phyloP scores from a whole-genome alignment of 2,888 invertebrate genomes.

The Drosophila melanosoma region DNA sequence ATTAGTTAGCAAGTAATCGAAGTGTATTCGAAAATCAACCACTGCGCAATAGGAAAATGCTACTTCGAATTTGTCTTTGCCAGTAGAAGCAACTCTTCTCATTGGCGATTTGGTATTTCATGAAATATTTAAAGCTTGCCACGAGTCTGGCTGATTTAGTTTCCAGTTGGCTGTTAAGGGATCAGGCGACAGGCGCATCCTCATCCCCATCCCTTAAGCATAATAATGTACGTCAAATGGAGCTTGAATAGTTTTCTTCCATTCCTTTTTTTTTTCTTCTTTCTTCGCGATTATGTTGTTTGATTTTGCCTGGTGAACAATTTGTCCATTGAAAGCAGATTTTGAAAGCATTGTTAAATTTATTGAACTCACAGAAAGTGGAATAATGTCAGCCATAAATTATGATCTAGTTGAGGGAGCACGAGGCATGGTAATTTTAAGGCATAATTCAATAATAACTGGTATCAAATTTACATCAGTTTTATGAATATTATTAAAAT shows the following conservation, averaged over 20 bases:
- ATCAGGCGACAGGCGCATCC: slow-evolving; percentile 19
- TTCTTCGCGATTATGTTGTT: slow-evolving; percentile 20
- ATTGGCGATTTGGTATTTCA: slow-evolving; percentile 58
- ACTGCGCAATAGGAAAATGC: not conserved
- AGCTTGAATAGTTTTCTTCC: slow-evolving; percentile 32
- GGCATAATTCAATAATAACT: not conserved
- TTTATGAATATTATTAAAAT: not conserved
- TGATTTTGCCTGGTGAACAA: slow-evolving; percentile 13
- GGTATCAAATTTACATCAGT: not conserved
- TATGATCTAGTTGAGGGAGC: not conserved
- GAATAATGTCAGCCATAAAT: not conserved
- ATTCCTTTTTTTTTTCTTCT: not conserved
- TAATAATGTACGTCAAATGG: slow-evolving; percentile 22
- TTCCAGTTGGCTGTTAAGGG: slow-evolving; percentile 39
- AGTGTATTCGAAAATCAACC: not conserved
- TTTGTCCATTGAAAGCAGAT: slow-evolving; percentile 10
- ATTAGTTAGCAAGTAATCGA: not conserved
- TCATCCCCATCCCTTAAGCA: slow-evolving; percentile 1
- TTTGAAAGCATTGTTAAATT: slow-evolving; percentile 14
- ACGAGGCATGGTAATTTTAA: not conserved
- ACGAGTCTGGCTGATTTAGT: slow-evolving; percentile 40
- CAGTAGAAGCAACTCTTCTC: slow-evolving; percentile 31
- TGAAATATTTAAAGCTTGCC: slow-evolving; percentile 70
- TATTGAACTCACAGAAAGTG: not conserved
- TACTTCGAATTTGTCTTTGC: slow-evolving; percentile 6